A percentile compares a stretch with the other conserved stretches of the same genome.
Evolutionary conservation across 2,888 invertebrate species (phyloP).

Genomic region (Ligdia adustata): DNA sequence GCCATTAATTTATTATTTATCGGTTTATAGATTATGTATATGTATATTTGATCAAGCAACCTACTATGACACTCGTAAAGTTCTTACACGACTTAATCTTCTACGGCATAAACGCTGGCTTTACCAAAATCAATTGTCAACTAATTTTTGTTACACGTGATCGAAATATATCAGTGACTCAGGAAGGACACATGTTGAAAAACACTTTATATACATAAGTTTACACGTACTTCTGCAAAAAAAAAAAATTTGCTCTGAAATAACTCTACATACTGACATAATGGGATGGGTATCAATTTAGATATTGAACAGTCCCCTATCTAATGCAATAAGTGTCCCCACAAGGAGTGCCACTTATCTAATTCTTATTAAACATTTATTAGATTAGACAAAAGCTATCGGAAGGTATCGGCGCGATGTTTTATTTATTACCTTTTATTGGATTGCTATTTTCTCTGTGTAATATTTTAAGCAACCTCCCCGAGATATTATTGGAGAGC

Average conservation of each 20-base stretch:
- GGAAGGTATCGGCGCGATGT: conserved; percentile 68
- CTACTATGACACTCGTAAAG: no score
- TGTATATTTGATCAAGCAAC: no score
- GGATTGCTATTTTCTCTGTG: conserved; percentile 67
- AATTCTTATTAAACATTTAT: conserved; percentile 83
- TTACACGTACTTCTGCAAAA: no score
- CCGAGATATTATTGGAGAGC: conserved; percentile 41
- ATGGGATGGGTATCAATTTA: conserved; percentile 56
- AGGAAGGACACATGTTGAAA: no score
- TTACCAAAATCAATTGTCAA: no score
- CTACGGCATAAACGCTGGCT: no score
- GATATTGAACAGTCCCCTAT: conserved; percentile 70
- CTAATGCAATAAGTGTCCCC: conserved; percentile 68
- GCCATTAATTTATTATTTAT: conserved; percentile 9
- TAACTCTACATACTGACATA: no score
- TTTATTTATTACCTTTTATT: conserved; percentile 79
- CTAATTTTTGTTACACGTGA: no score
- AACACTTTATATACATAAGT: no score
- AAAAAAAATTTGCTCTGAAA: no score
- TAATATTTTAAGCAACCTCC: conserved; percentile 45
- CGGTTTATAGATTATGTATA: neutral
- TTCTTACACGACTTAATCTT: no score
- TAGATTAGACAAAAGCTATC: conserved; percentile 79
- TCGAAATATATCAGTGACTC: no score
- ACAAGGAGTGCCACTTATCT: conserved; percentile 70